Conservation (phyloP, 2,113 vertebrate genomes). For the Hippocampus abdominalis region DNA sequence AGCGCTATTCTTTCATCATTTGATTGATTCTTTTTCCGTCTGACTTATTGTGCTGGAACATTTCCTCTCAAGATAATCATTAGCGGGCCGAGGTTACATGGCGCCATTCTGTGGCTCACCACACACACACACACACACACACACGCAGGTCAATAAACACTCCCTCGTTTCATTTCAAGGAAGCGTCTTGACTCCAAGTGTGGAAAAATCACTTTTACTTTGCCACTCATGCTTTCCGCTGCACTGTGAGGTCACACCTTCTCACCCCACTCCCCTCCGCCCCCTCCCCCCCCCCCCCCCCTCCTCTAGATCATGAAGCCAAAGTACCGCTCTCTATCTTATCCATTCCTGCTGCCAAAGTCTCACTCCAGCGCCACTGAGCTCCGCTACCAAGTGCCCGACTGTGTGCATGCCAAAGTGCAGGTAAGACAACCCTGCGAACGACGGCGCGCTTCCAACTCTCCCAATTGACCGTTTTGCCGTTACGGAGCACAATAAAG, state of each 20-base stretch:
- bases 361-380: constrained; percentile 83
- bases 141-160: constrained; percentile 10
- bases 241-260: not conserved
- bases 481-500: not conserved
- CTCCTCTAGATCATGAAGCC: constrained; percentile 88
- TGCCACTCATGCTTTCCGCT: constrained; percentile 26
- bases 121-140: not conserved
- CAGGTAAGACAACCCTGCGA: constrained; percentile 74
- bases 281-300: not conserved
- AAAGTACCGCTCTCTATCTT: constrained; percentile 92
- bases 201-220: constrained; percentile 27
- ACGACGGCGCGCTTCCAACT: not conserved
- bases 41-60: not conserved
- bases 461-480: not conserved
- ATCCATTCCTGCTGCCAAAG: constrained; percentile 93
- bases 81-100: not conserved
- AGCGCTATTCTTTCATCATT: too few relatives aligned
- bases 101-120: not conserved
- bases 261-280: not conserved
- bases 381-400: constrained; percentile 82
- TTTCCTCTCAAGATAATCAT: not conserved
- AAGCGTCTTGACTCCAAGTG: not conserved
- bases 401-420: constrained; percentile 74
- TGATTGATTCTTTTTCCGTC: not conserved
- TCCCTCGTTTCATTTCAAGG: not conserved